Evolutionary conservation across 2,797 vertebrate species (phyloP).

Genomic region (Gallirallus australis): DNA sequence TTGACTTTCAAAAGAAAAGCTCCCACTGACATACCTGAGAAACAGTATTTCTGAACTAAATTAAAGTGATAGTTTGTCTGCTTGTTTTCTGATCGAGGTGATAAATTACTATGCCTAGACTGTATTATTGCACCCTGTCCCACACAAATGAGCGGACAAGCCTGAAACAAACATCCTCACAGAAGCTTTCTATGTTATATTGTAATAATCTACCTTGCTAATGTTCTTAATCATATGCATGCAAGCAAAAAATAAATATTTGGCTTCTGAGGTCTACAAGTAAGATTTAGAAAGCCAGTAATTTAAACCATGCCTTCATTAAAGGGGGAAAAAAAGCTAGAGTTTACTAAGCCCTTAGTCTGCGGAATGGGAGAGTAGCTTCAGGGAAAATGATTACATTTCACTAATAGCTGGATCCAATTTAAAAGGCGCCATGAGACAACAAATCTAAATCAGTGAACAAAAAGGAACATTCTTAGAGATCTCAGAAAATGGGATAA

Average conservation of each 20-base stretch:
- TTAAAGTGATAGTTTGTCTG: not conserved
- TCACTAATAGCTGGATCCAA: slow-evolving; percentile 63
- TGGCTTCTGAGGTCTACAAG: slow-evolving; percentile 13
- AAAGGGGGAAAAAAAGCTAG: not conserved
- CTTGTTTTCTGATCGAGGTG: not conserved
- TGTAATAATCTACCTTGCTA: not conserved
- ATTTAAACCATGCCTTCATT: slow-evolving; percentile 36
- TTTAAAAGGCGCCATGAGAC: slow-evolving; percentile 40
- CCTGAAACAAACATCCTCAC: not conserved
- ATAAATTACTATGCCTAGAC: not conserved
- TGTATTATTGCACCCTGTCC: not conserved
- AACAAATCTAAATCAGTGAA: slow-evolving; percentile 40
- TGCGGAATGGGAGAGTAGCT: slow-evolving; percentile 27
- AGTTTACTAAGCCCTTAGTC: slow-evolving; percentile 8
- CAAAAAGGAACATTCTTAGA: slow-evolving; percentile 3
- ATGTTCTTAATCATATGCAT: not conserved
- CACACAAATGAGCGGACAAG: not conserved
- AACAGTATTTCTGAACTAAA: not conserved
- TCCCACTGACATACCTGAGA: not conserved
- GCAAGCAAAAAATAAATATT: not conserved
- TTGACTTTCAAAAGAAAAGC: not conserved
- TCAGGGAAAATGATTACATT: slow-evolving; percentile 36
- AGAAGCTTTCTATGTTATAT: not conserved
- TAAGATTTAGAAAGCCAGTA: slow-evolving; percentile 19
- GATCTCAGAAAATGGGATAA: not conserved